phyloP scores from a whole-genome alignment of 1,140 invertebrate genomes.

The Uloborus diversus region DNA sequence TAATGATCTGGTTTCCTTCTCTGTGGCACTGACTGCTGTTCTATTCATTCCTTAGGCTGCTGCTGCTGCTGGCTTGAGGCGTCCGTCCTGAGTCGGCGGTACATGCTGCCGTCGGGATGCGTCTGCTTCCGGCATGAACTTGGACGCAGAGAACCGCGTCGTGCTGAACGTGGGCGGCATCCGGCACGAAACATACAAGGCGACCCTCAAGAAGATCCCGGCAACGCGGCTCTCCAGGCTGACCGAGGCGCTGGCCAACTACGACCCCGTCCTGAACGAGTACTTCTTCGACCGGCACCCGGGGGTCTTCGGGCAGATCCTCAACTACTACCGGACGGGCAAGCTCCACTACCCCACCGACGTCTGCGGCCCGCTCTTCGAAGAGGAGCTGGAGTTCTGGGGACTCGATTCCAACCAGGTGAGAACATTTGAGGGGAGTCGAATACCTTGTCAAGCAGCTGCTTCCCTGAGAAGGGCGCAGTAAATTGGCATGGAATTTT shows the following conservation, averaged over 20 bases:
- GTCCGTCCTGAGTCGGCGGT: too few species aligned
- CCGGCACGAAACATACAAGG: conserved; percentile 82
- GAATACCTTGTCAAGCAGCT: too few species aligned
- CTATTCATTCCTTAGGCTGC: too few species aligned
- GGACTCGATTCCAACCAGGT: conserved; percentile 85
- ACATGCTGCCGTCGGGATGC: too few species aligned
- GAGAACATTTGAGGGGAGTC: background rate
- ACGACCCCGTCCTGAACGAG: conserved; percentile 86
- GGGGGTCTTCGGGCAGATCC: conserved; percentile 80
- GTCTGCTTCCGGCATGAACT: conserved; percentile 43
- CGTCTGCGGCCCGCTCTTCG: conserved; percentile 97
- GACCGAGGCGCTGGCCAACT: conserved; percentile 86
- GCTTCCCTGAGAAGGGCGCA: too few species aligned
- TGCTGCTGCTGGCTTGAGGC: too few species aligned
- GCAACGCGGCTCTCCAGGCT: conserved; percentile 82
- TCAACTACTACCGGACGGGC: conserved; percentile 91
- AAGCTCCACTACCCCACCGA: conserved; percentile 98
- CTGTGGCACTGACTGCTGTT: too few species aligned
- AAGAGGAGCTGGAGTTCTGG: conserved; percentile 94
- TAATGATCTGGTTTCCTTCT: too few species aligned
- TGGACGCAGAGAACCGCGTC: conserved; percentile 70
- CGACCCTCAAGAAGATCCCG: conserved; percentile 88
- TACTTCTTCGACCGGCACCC: conserved; percentile 86
- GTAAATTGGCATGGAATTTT: too few species aligned
- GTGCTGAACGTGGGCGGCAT: conserved; percentile 77